Base-by-base conservation (phyloP, 1,140 invertebrate genomes). In the Kradibia gibbosae region DNA sequence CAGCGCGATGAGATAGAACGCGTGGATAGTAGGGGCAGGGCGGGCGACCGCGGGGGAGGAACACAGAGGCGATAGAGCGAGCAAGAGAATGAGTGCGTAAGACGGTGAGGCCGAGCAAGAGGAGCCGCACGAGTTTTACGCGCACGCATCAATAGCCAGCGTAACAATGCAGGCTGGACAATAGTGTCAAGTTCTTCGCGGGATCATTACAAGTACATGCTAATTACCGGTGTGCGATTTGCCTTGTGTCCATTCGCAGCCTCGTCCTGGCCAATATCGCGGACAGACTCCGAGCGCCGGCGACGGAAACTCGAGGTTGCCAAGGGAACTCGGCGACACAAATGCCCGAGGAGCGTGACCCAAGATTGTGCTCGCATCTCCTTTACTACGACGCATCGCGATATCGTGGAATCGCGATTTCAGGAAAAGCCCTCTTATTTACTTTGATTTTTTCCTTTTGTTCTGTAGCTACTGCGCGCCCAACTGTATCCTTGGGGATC, bases 271-370 rank as follows among this genome's bases (percentile, higher is more conserved):
- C 36, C 34, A 22, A n/a, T n/a, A 39, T n/a, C 60, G 60, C 60
- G 31, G 36, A 34, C 22, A 34, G 36, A 65, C 31, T 67, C 62
- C 34, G 62, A 28, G 20, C 57, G 65, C 81, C 82, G 84, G 88
- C 25, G 60, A 50, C 36, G 89, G 62, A 39, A 87, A 86, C 85
- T 85, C 57, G 57, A 34, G 50, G 70, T 28, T 42, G 25, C 13
- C 20, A n/a, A n/a, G 42, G n/a, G 20, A 42, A 11, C 42, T 22
- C 4, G n/a, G 83, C 81, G 90, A 85, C 90, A 91, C 85, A 90
- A 85, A 88, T 90, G 87, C 83, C 86, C 90, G 85, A 85, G 80
- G 78, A 90, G 85, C 89, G 89, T 91, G 86, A 91, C 89, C 85
- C 48, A 79, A 87, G 87, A 89, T 90, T 82, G 82, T 79, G 81